These are phyloP conservation scores for Plutomurus gul DNA, from an alignment of 1,140 invertebrate species.

Conservation along the genomic window DNA sequence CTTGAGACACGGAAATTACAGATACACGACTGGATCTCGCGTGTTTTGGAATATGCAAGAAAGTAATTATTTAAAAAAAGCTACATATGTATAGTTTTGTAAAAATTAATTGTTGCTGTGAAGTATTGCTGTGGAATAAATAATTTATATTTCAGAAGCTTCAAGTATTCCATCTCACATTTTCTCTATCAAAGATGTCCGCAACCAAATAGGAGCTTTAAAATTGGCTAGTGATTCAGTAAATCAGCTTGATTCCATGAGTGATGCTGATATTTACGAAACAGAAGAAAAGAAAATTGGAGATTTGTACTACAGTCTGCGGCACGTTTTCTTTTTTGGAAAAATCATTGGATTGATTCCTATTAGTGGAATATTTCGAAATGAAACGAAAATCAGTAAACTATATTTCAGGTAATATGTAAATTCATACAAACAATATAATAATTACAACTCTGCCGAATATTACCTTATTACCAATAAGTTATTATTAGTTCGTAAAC, in stretches of 20 bases:
- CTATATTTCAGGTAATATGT: background rate
- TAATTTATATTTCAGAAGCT: background rate
- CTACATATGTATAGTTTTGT: background rate
- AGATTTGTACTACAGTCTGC: background rate
- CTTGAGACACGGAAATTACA: no score
- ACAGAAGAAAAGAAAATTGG: background rate
- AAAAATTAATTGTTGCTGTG: no score
- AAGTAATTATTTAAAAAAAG: no score
- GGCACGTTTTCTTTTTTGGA: conserved; percentile 15
- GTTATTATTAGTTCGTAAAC: no score
- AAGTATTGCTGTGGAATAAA: no score
- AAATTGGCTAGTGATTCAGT: background rate
- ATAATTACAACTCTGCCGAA: background rate
- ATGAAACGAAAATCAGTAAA: background rate
- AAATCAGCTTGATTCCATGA: background rate
- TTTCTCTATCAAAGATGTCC: background rate
- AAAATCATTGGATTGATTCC: conserved; percentile 1
- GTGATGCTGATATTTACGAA: background rate
- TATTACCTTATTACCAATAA: background rate
- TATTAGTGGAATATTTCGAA: background rate
- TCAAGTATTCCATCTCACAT: background rate
- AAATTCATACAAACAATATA: background rate
- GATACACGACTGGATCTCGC: no score
- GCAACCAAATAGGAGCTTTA: background rate
- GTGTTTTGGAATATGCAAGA: no score